Evolutionary conservation across 1,140 invertebrate genomes (phyloP).

Genomic region (Whitmania pigra): DNA sequence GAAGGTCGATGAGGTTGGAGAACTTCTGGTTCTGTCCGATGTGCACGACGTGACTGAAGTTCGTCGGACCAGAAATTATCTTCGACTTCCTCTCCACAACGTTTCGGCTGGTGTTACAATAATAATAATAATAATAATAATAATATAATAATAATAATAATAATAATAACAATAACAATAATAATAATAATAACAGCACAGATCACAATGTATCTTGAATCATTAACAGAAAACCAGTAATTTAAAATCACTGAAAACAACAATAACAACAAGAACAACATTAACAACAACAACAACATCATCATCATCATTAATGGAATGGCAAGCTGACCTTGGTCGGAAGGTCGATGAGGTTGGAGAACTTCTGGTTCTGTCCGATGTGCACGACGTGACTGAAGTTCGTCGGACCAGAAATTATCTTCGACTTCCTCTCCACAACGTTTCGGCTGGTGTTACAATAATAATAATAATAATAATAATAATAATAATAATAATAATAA

Average conservation of each 20-base stretch:
- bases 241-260: not conserved
- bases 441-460: no score
- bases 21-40: slow-evolving; percentile 79
- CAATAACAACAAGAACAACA: not conserved
- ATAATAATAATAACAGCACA: not conserved
- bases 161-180: not conserved
- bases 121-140: no score
- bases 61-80: slow-evolving; percentile 90
- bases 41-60: slow-evolving; percentile 96
- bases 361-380: slow-evolving; percentile 75
- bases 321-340: slow-evolving; percentile 61
- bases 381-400: slow-evolving; percentile 98
- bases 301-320: not conserved
- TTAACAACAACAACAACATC: slow-evolving; percentile 48
- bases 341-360: slow-evolving; percentile 79
- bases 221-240: not conserved
- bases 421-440: slow-evolving; percentile 71
- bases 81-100: slow-evolving; percentile 75
- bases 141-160: no score
- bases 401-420: slow-evolving; percentile 88
- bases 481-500: no score
- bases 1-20: slow-evolving; percentile 78
- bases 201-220: not conserved
- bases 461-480: no score
- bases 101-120: slow-evolving; percentile 37